phyloP scores from a whole-genome alignment of 2,797 vertebrate genomes.

The Falco novaeseelandiae region DNA sequence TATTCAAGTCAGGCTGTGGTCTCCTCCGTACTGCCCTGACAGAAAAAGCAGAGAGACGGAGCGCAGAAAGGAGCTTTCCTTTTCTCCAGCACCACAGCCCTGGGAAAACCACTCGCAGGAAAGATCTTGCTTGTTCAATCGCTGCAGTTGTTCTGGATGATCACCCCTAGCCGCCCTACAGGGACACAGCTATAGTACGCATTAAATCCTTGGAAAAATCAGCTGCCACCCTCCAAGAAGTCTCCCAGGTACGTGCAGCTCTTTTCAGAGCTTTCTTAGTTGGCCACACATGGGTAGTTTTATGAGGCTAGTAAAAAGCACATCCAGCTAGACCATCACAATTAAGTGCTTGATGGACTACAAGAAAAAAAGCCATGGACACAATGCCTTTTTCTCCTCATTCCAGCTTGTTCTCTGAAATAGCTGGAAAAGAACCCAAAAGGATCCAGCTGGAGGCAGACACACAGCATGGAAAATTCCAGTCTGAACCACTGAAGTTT shows the following conservation, averaged over 20 bases:
- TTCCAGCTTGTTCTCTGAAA: slow-evolving; percentile 37
- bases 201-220: not conserved
- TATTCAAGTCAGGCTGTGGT: slow-evolving; percentile 53
- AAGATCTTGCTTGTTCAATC: not conserved
- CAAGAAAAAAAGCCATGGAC: not conserved
- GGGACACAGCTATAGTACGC: not conserved
- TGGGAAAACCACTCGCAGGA: not conserved
- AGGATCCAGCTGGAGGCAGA: slow-evolving; percentile 51
- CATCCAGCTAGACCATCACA: not conserved
- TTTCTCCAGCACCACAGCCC: not conserved
- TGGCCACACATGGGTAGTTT: not conserved
- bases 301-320: slow-evolving; percentile 8
- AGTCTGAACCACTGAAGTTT: slow-evolving; percentile 45
- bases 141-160: not conserved
- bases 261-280: not conserved
- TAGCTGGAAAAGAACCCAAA: slow-evolving; percentile 48
- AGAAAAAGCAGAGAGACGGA: slow-evolving; percentile 24
- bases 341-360: slow-evolving; percentile 30
- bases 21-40: not conserved
- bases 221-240: not conserved
- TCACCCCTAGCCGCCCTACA: not conserved
- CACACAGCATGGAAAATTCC: slow-evolving; percentile 61
- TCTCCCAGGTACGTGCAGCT: not conserved
- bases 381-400: slow-evolving; percentile 39
- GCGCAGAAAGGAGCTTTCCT: slow-evolving; percentile 36